A percentile compares a stretch with the other conserved stretches of the same genome.
phyloP scores from a whole-genome alignment of 2,797 vertebrate genomes.

The Vespertilio murinus region DNA sequence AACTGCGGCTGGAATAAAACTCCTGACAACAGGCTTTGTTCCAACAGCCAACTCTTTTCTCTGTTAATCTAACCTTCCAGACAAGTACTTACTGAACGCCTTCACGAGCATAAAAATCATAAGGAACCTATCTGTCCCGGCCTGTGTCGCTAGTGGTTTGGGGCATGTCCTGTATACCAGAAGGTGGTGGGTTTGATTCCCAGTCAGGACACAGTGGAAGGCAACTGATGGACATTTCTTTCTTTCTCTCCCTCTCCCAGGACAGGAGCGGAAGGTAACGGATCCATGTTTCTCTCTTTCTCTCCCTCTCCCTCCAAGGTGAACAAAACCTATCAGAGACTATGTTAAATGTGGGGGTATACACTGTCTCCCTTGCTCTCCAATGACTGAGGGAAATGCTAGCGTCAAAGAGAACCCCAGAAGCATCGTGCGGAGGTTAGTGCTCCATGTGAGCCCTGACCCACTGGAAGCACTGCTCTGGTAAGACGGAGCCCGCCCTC shows the following conservation, averaged over 20 bases:
- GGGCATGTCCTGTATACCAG: background rate
- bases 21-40: background rate
- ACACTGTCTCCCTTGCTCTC: background rate
- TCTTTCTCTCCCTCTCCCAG: background rate
- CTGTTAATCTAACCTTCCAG: background rate
- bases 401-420: background rate
- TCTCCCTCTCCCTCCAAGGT: background rate
- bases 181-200: background rate
- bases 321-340: background rate
- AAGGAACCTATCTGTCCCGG: background rate
- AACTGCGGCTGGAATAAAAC: background rate
- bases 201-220: background rate
- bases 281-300: background rate
- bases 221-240: background rate
- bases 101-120: background rate
- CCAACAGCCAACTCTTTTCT: background rate
- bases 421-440: background rate
- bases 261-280: background rate
- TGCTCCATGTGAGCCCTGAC: background rate
- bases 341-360: background rate
- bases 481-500: background rate
- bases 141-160: background rate
- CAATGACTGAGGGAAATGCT: background rate
- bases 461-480: background rate
- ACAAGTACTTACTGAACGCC: background rate